A percentile compares a stretch with the other conserved stretches of the same genome.
Conservation (phyloP, 2,113 vertebrate genomes). For the Xiphias gladius region DNA sequence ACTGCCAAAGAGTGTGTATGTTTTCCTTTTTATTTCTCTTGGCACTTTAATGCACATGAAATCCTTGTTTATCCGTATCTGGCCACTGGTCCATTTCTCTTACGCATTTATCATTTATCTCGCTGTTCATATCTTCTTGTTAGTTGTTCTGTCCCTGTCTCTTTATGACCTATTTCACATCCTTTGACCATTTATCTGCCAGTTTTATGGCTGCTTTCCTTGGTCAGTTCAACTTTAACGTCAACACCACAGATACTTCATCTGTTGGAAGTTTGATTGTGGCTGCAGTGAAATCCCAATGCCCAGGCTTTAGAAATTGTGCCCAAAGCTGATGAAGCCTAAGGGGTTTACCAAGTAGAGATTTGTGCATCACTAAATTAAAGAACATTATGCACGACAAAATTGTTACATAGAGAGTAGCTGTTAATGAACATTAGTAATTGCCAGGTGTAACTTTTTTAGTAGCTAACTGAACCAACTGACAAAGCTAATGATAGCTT, state of each 20-base stretch:
- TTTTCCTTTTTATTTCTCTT: not conserved
- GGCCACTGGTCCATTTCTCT: not conserved
- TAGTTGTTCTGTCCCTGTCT: not conserved
- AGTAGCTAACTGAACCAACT: too few species aligned
- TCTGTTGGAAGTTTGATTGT: not conserved
- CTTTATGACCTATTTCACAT: not conserved
- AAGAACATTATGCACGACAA: not conserved
- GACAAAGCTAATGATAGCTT: too few species aligned
- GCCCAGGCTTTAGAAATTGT: not conserved
- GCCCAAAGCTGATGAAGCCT: constrained; percentile 16
- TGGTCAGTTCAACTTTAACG: not conserved
- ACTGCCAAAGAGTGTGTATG: not conserved
- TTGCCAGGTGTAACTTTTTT: not conserved
- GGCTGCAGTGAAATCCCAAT: not conserved
- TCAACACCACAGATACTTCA: not conserved
- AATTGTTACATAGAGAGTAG: not conserved
- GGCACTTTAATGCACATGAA: not conserved
- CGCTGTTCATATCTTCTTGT: not conserved
- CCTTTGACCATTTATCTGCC: not conserved
- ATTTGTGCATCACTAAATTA: not conserved
- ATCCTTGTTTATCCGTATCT: not conserved
- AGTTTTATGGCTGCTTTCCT: not conserved
- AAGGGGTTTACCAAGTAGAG: not conserved
- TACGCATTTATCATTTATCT: not conserved
- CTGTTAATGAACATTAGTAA: not conserved